These are phyloP conservation scores for Tribolium freemani DNA, from an alignment of 2,888 invertebrate species.

Conservation along the genomic window DNA sequence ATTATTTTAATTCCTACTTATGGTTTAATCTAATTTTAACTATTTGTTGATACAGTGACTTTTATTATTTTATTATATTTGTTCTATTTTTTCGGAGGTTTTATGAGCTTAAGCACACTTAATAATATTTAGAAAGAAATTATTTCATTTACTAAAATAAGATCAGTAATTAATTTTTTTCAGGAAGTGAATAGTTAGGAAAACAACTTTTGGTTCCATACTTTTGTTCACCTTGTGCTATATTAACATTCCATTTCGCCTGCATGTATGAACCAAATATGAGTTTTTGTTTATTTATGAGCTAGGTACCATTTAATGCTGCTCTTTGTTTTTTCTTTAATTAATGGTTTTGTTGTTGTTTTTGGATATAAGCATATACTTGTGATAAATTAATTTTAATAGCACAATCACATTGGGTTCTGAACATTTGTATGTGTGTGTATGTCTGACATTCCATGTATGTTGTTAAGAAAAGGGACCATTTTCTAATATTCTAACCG, in stretches of 20 bases:
- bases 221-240: neutral
- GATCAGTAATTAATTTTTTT: no score
- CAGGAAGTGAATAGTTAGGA: no score
- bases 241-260: constrained; percentile 27
- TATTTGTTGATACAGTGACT: no score
- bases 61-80: no score
- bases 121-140: no score
- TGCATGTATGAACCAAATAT: constrained; percentile 25
- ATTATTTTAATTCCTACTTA: no score
- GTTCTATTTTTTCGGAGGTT: no score
- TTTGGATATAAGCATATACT: constrained; percentile 18
- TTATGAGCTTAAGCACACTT: no score
- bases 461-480: constrained; percentile 23
- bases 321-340: constrained; percentile 20
- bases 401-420: constrained; percentile 11
- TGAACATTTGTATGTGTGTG: neutral
- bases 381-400: constrained; percentile 20
- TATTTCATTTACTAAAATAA: no score
- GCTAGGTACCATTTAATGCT: constrained; percentile 11
- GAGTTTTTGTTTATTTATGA: constrained; percentile 8
- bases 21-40: no score
- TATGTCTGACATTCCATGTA: constrained; percentile 20
- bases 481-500: constrained; percentile 23
- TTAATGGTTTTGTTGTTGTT: constrained; percentile 25
- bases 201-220: neutral